Base-by-base conservation (phyloP, 2,797 vertebrate species). In the Brachyrhaphis roseni region DNA sequence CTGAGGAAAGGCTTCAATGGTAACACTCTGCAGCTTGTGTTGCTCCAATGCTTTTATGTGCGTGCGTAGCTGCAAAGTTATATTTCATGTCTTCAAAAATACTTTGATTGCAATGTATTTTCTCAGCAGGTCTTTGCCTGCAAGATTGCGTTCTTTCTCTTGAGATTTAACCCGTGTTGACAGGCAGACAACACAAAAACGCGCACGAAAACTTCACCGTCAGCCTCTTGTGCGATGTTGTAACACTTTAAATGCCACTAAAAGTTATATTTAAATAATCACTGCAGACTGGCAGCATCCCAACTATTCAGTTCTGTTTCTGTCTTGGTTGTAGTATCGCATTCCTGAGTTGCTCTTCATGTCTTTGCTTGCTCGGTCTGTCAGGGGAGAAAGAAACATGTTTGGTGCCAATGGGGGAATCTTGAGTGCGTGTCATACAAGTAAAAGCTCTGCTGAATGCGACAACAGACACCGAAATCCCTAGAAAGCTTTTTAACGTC, bases 1-100 rank as follows among this genome's bases (percentile, higher is more conserved):
- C 92, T 93, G 0, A 78, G 20, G 64, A 96, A 96, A 71, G 94
- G 93, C n/a, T 96, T 97, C 85, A 96, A 97, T 0, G 96, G 97
- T 97, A 84, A 93, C 91, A 26, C 28, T 73, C 11, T 75, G 59
- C 4, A 2, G 26, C 45, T 34, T 13, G 4, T 2, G 28, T 0
- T 4, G n/a, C 2, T 2, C 47, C 2, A 1, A 43, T 43, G n/a
- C 23, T 23, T 31, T 6, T 5, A n/a, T 26, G 53, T 12, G 26
- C 12, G 2, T 34, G 4, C 36, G 7, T 51, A 57, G 11, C 6
- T 26, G 18, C 70, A 36, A 36, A 11, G 3, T 1, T 5, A 18
- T 46, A 1, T 75, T 20, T 59, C 74, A 76, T 64, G 74, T 80
- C 53, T 46, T 23, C 8, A 64, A 20, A 5, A 53, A 28, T 11